Evolutionary conservation across 2,797 vertebrate genomes (phyloP).

Genomic region (Phalanger gymnotis): DNA sequence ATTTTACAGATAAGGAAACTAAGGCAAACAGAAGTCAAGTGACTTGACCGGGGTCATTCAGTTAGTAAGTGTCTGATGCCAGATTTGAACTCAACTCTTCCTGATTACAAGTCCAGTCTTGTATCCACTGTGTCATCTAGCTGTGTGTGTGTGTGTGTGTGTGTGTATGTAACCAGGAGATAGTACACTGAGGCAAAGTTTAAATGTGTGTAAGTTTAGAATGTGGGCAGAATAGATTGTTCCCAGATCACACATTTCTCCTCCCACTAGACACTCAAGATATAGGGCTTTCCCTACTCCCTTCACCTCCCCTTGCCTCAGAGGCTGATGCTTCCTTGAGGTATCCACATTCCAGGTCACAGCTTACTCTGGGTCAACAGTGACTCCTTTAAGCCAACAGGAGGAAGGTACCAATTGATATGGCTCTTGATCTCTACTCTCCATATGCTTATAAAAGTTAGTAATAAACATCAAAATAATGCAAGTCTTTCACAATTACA

Average conservation of each 20-base stretch:
- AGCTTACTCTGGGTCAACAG: background rate
- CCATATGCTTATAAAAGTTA: background rate
- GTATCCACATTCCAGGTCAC: background rate
- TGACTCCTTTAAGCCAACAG: background rate
- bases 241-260: background rate
- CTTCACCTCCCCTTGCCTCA: background rate
- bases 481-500: background rate
- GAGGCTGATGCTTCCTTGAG: background rate
- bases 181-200: background rate
- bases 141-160: background rate
- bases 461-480: background rate
- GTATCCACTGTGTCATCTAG: background rate
- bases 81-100: background rate
- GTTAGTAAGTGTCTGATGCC: background rate
- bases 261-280: background rate
- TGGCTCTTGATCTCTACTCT: background rate
- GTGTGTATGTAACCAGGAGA: background rate
- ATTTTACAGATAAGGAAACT: background rate
- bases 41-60: background rate
- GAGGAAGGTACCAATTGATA: background rate
- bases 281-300: background rate
- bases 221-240: background rate
- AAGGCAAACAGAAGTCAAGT: background rate
- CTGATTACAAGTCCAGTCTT: background rate
- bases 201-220: background rate